phyloP scores from a whole-genome alignment of 2,113 vertebrate species.

The Ahaetulla prasina region DNA sequence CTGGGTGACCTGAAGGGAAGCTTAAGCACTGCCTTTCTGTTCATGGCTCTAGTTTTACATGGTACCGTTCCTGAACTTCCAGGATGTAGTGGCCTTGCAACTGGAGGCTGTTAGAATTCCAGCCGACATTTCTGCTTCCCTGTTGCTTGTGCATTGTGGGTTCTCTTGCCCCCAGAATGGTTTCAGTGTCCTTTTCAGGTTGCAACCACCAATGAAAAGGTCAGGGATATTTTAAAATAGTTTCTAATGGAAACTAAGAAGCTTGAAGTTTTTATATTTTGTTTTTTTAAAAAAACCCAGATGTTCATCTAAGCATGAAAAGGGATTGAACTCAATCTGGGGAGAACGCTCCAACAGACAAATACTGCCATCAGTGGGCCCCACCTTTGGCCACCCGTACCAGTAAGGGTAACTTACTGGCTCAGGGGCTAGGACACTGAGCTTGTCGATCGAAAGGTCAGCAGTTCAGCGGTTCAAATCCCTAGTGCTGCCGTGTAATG shows the following conservation, averaged over 20 bases:
- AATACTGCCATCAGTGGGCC: too few relatives aligned
- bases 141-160: neutral
- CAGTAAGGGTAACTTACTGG: too few relatives aligned
- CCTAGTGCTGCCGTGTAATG: too few relatives aligned
- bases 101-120: slow-evolving; percentile 56
- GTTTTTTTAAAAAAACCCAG: neutral
- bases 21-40: slow-evolving; percentile 55
- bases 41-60: slow-evolving; percentile 56
- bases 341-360: too few relatives aligned
- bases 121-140: slow-evolving; percentile 51
- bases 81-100: slow-evolving; percentile 50
- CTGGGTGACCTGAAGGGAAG: slow-evolving; percentile 53
- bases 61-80: slow-evolving; percentile 45
- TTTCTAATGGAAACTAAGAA: neutral
- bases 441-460: too few relatives aligned
- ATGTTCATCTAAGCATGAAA: neutral
- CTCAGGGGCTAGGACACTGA: too few relatives aligned
- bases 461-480: too few relatives aligned
- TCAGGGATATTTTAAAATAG: neutral
- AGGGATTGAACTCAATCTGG: neutral
- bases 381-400: neutral
- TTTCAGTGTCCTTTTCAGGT: slow-evolving; percentile 37
- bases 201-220: neutral
- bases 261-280: too few relatives aligned
- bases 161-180: neutral